phyloP scores from a whole-genome alignment of 92 coral and sea anemone species.

The Blastomussa wellsi region DNA sequence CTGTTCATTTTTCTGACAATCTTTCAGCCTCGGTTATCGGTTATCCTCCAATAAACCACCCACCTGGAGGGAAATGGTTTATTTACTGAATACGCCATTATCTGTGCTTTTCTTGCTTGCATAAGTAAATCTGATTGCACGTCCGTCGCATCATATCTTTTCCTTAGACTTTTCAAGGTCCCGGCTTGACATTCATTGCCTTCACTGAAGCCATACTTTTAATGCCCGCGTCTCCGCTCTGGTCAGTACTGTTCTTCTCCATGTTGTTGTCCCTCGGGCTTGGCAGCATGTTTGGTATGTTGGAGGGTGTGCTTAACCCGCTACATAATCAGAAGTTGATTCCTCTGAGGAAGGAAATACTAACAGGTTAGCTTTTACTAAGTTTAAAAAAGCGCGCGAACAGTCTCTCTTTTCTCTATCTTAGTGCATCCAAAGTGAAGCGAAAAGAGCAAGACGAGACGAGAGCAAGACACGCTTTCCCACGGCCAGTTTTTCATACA shows the following conservation, averaged over 20 bases:
- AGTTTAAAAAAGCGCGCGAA: not conserved
- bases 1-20: too few relatives aligned
- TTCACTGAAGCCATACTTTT: slow-evolving; percentile 87
- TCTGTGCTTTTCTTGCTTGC: too few relatives aligned
- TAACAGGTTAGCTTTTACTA: slow-evolving; percentile 60
- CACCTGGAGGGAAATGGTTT: too few relatives aligned
- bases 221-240: slow-evolving; percentile 83
- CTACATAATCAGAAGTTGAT: slow-evolving; percentile 72
- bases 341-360: slow-evolving; percentile 74
- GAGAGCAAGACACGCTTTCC: too few relatives aligned
- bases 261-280: slow-evolving; percentile 87
- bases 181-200: slow-evolving; percentile 88
- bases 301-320: slow-evolving; percentile 88
- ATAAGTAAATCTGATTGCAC: too few relatives aligned
- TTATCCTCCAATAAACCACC: too few relatives aligned
- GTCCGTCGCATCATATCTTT: not conserved
- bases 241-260: slow-evolving; percentile 89
- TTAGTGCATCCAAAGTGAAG: too few relatives aligned
- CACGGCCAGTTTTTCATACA: too few relatives aligned
- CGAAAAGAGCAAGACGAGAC: too few relatives aligned
- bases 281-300: slow-evolving; percentile 87
- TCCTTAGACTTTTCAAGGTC: slow-evolving; percentile 77
- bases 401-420: too few relatives aligned
- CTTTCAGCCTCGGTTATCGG: too few relatives aligned
- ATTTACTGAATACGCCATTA: too few relatives aligned